Base-by-base conservation (phyloP, 2,113 vertebrate genomes). In the Thinocorus orbignyianus region DNA sequence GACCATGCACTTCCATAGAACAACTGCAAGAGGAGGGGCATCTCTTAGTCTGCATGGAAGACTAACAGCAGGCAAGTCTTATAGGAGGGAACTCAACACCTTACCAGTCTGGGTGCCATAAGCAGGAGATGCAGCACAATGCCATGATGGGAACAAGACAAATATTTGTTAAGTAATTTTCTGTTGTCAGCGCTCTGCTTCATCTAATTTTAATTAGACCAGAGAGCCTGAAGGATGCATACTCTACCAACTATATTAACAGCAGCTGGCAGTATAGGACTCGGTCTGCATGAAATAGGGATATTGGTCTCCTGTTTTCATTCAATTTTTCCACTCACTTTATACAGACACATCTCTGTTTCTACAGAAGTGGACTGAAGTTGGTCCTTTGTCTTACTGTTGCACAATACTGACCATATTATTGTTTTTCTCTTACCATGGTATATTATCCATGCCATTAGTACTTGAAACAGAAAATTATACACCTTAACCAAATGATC, bases 151-250 rank as follows among this genome's bases (percentile, higher is more conserved):
- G 58, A 92, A 39, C 28, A 89, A 72, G 52, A 74, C 65, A 93
- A 86, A 94, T 91, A 78, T 91, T 94, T 89, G 13, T 58, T 37
- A 30, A 52, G 61, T 30, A 54, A 48, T 94, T 76, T 95, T 77
- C 48, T 95, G 57, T 64, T 81, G 77, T 85, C 73, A 86, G 66
- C 2, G 2, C n/a, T 90, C 20, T 92, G 49, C 52, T 93, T 92
- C 77, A 91, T 91, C 44, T 95, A 84, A 74, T 93, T 92, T 94
- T 94, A 93, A 81, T 90, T 88, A 78, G 72, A 94, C 11, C 0
- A 2, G 51, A 49, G 14, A 91, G 26, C 44, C 57, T 57, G 86
- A 78, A 93, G 61, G 37, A 72, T 86, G 52, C 31, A 11, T 61
- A 23, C 35, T n/a, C 73, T 61, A 71, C 18, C 13, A 91, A 16